phyloP scores from a whole-genome alignment of 1,140 invertebrate genomes.

The Hyposmocoma kahamanoa region DNA sequence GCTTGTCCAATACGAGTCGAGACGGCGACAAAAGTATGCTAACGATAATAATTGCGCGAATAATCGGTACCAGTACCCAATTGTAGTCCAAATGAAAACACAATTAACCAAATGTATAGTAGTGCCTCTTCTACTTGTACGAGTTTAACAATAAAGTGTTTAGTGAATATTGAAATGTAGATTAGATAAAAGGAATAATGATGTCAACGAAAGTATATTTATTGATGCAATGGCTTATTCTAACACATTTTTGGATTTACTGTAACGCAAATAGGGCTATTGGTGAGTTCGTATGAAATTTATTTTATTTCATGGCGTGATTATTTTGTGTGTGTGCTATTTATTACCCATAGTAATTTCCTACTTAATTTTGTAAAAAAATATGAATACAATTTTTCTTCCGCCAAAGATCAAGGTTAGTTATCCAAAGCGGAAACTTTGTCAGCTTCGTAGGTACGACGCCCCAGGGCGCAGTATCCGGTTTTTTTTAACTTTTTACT shows the following conservation, averaged over 20 bases:
- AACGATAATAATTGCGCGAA: neutral
- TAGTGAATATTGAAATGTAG: neutral
- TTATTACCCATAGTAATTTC: neutral
- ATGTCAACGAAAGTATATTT: neutral
- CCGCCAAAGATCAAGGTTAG: too few species aligned
- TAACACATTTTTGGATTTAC: neutral
- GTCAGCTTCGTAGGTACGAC: too few species aligned
- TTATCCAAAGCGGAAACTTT: too few species aligned
- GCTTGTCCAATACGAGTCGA: neutral
- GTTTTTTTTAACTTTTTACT: too few species aligned
- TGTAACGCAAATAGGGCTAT: neutral
- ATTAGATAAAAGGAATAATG: neutral
- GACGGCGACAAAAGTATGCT: neutral
- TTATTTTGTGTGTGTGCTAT: neutral
- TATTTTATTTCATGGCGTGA: neutral
- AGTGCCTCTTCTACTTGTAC: neutral
- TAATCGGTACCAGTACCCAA: neutral
- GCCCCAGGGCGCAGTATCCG: too few species aligned
- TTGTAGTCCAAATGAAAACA: neutral
- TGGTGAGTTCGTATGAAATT: neutral
- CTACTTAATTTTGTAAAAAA: neutral
- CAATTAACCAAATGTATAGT: neutral
- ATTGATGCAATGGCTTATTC: neutral
- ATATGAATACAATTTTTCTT: neutral
- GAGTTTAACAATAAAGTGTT: neutral